Evolutionary conservation across 2,113 vertebrate species (phyloP).

Genomic region (Scomber colias): DNA sequence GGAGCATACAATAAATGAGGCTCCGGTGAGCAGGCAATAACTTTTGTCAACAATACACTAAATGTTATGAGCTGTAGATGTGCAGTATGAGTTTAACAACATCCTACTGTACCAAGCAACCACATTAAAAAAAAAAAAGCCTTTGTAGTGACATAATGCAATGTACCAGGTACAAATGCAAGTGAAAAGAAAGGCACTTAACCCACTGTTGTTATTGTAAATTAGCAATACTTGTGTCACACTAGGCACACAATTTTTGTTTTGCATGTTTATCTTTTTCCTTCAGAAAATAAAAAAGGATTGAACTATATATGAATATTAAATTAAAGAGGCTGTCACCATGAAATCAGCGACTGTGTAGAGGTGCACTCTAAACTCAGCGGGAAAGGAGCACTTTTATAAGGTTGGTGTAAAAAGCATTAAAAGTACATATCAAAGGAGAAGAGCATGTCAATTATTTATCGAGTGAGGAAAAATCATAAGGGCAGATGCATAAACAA

Average conservation of each 20-base stretch:
- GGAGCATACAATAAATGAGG: conserved; percentile 75
- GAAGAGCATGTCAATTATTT: conserved; percentile 77
- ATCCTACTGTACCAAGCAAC: conserved; percentile 21
- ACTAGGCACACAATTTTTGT: not conserved
- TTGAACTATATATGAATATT: conserved; percentile 58
- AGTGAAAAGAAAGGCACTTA: conserved; percentile 7
- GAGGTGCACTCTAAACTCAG: conserved; percentile 65
- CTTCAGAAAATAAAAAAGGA: conserved; percentile 12
- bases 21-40: conserved; percentile 67
- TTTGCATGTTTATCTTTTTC: conserved; percentile 14
- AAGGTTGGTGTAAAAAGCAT: conserved; percentile 66
- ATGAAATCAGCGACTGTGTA: conserved; percentile 53
- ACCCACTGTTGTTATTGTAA: conserved; percentile 25
- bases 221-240: conserved; percentile 8
- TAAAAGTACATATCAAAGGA: conserved; percentile 77
- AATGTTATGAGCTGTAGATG: conserved; percentile 69
- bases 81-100: conserved; percentile 54
- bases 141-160: conserved; percentile 37
- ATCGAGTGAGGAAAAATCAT: conserved; percentile 68
- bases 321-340: conserved; percentile 56
- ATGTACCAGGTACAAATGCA: conserved; percentile 8
- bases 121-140: conserved; percentile 26
- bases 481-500: conserved; percentile 71
- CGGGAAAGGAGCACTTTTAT: conserved; percentile 59
- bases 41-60: conserved; percentile 67